A percentile compares a stretch with the other conserved stretches of the same genome.
phyloP scores from a whole-genome alignment of 2,888 invertebrate genomes.

The Sylvicola cinctus region DNA sequence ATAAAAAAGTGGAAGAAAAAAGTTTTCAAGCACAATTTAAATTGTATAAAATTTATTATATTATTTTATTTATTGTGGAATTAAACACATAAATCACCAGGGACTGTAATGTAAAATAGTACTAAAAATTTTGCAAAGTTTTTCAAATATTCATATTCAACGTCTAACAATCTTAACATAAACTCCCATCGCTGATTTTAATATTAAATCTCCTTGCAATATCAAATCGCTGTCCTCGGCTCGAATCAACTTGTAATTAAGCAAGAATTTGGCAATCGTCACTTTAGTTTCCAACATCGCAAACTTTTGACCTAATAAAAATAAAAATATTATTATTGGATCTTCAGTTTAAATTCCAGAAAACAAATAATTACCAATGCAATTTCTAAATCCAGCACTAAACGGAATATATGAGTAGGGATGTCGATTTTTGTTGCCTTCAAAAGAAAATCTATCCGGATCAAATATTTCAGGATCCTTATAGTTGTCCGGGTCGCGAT shows the following conservation, averaged over 20 bases:
- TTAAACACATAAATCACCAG: too few species aligned
- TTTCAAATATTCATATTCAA: too few species aligned
- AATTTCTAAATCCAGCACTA: conserved; percentile 24
- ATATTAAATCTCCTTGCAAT: conserved; percentile 2
- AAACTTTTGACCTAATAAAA: conserved; percentile 19
- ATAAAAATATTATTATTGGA: too few species aligned
- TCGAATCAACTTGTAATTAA: conserved; percentile 6
- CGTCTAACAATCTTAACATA: not conserved
- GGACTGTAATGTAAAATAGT: too few species aligned
- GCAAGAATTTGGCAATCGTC: conserved; percentile 18
- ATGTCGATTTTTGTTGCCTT: conserved; percentile 15
- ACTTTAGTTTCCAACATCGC: conserved; percentile 23
- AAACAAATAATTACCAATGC: too few species aligned
- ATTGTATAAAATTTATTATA: too few species aligned
- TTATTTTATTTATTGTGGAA: too few species aligned
- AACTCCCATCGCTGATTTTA: conserved; percentile 2
- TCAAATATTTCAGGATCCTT: conserved; percentile 17
- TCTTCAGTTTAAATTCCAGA: too few species aligned
- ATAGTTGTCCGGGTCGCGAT: conserved; percentile 15
- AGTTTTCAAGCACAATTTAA: too few species aligned
- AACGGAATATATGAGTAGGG: conserved; percentile 24
- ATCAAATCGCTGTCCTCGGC: not conserved
- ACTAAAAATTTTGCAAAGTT: too few species aligned
- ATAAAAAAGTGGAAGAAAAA: too few species aligned
- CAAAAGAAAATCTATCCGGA: conserved; percentile 21